phyloP scores from a whole-genome alignment of 2,888 invertebrate genomes.

The Cremastobaeus sp. region DNA sequence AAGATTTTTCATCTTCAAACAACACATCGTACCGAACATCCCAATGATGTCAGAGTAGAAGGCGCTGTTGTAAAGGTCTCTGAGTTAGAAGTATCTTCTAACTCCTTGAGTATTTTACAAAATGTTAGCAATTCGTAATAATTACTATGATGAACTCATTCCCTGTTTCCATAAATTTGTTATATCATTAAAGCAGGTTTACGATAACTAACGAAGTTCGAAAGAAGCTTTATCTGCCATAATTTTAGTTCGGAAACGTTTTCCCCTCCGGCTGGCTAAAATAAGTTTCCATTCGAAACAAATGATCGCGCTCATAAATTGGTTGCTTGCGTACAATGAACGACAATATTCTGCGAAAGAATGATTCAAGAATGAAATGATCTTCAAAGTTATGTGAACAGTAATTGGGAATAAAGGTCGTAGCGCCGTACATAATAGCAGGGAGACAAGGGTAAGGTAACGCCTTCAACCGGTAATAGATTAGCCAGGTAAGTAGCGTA shows the following conservation, averaged over 20 bases:
- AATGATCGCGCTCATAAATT: constrained; percentile 28
- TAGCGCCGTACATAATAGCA: constrained; percentile 61
- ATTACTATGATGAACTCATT: no score
- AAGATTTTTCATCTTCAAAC: no score
- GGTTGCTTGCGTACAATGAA: constrained; percentile 6
- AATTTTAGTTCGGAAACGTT: neutral
- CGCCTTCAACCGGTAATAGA: constrained; percentile 67
- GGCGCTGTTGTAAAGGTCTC: no score
- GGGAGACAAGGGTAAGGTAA: constrained; percentile 64
- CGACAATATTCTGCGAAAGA: constrained; percentile 31
- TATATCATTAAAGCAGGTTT: no score
- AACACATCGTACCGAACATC: no score
- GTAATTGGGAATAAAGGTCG: constrained; percentile 62
- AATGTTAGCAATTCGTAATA: no score
- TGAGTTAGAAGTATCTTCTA: no score
- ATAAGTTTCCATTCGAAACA: constrained; percentile 29
- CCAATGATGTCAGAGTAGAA: no score
- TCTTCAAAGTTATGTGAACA: constrained; percentile 55
- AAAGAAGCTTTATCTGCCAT: neutral
- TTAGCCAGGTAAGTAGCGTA: constrained; percentile 63
- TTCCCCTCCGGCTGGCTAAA: neutral
- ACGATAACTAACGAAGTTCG: neutral
- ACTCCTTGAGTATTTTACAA: no score
- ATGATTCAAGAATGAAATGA: constrained; percentile 50
- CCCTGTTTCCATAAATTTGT: no score